A percentile compares a stretch with the other conserved stretches of the same genome.
Evolutionary conservation across 2,888 invertebrate genomes (phyloP).

Genomic region (Steinernema scapterisci): DNA sequence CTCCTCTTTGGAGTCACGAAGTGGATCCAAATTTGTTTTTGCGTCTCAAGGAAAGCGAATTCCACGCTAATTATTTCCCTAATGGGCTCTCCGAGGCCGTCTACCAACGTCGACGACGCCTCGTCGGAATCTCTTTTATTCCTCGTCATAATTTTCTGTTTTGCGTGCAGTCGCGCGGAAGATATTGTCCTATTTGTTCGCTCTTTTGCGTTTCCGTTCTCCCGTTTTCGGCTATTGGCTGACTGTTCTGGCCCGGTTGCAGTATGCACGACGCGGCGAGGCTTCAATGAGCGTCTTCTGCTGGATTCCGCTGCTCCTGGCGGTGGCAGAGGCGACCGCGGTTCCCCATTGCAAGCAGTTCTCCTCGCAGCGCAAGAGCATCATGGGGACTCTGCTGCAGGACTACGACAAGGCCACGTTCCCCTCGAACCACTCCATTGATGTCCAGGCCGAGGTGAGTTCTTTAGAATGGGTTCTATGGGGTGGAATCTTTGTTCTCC

Average conservation of each 20-base stretch:
- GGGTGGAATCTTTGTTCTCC: too few relatives aligned
- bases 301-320: conserved; percentile 24
- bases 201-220: not conserved
- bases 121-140: not conserved
- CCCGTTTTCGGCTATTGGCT: too few relatives aligned
- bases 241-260: too few relatives aligned
- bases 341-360: conserved; percentile 34
- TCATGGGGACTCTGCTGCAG: conserved; percentile 47
- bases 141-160: conserved; percentile 17
- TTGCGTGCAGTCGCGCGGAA: conserved; percentile 21
- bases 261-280: too few relatives aligned
- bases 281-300: not conserved
- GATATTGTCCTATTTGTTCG: not conserved
- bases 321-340: conserved; percentile 4
- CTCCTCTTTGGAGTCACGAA: too few relatives aligned
- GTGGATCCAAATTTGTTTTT: too few relatives aligned
- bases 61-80: too few relatives aligned
- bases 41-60: too few relatives aligned
- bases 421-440: conserved; percentile 40
- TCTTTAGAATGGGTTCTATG: too few relatives aligned
- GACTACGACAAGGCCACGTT: conserved; percentile 50
- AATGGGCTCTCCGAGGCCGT: too few relatives aligned
- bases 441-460: conserved; percentile 44
- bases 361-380: conserved; percentile 46
- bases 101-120: too few relatives aligned